phyloP scores from a whole-genome alignment of 30 jellyfish, hydroid and myxozoan species.

The Hydractinia symbiolongicarpus region DNA sequence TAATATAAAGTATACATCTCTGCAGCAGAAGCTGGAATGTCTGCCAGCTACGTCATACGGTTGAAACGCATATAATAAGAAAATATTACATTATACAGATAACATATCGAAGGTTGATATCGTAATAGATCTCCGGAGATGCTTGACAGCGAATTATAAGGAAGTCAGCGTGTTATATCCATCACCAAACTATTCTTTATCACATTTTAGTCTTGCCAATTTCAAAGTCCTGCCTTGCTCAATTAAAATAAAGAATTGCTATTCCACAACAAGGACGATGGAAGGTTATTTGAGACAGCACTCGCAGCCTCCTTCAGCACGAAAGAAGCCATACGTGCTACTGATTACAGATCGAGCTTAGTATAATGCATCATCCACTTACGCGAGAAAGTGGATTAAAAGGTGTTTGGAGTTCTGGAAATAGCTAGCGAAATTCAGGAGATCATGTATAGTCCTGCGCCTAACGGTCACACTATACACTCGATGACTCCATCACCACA shows the following conservation, averaged over 20 bases:
- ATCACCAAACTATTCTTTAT: background rate
- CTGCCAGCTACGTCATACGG: constrained; percentile 4
- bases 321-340: constrained; percentile 10
- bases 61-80: background rate
- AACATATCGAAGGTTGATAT: constrained; percentile 12
- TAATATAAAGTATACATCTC: background rate
- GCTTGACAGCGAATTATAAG: constrained; percentile 6
- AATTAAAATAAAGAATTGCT: constrained; percentile 28
- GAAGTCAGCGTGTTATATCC: constrained; percentile 21
- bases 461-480: too few relatives aligned
- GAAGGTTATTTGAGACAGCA: background rate
- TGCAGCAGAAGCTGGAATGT: constrained; percentile 7
- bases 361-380: background rate
- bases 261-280: constrained; percentile 18
- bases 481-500: too few relatives aligned
- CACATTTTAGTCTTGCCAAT: background rate
- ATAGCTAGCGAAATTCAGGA: constrained; percentile 13
- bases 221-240: constrained; percentile 26
- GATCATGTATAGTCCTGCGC: constrained; percentile 6
- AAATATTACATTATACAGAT: background rate
- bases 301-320: background rate
- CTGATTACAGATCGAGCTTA: constrained; percentile 17
- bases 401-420: constrained; percentile 4
- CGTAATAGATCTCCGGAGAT: background rate
- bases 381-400: constrained; percentile 8